These are phyloP conservation scores for Riparia riparia DNA, from an alignment of 2,113 vertebrate genomes.

Conservation along the genomic window DNA sequence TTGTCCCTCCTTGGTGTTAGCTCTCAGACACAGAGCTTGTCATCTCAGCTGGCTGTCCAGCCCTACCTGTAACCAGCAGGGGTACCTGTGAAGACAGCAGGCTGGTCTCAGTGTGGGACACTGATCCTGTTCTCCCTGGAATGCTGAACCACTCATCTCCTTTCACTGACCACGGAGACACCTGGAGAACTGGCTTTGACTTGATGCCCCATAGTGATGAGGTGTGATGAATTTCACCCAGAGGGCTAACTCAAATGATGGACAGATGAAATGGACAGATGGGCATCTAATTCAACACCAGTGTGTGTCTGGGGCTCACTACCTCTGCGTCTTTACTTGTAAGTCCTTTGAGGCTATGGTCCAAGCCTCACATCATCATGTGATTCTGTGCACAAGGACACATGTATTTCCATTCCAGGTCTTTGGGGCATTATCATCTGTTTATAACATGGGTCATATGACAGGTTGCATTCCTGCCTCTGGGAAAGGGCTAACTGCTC, in stretches of 20 bases:
- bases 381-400: not conserved
- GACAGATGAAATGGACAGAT: not conserved
- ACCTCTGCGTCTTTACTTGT: not conserved
- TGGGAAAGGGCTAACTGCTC: not conserved
- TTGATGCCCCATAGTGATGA: not conserved
- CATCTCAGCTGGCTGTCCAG: not conserved
- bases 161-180: not conserved
- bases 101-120: not conserved
- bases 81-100: not conserved
- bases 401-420: not conserved
- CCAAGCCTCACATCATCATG: not conserved
- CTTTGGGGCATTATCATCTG: not conserved
- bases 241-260: not conserved
- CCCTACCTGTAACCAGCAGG: not conserved
- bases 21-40: not conserved
- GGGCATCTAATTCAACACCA: not conserved
- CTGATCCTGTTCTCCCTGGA: not conserved
- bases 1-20: not conserved
- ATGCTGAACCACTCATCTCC: fast-evolving
- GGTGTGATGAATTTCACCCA: not conserved
- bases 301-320: not conserved
- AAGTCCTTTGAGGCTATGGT: not conserved
- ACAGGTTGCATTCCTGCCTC: not conserved
- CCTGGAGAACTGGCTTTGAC: not conserved
- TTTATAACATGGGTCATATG: not conserved